Conservation (phyloP, 2,888 invertebrate species). For the Zaprionus lineosus region DNA sequence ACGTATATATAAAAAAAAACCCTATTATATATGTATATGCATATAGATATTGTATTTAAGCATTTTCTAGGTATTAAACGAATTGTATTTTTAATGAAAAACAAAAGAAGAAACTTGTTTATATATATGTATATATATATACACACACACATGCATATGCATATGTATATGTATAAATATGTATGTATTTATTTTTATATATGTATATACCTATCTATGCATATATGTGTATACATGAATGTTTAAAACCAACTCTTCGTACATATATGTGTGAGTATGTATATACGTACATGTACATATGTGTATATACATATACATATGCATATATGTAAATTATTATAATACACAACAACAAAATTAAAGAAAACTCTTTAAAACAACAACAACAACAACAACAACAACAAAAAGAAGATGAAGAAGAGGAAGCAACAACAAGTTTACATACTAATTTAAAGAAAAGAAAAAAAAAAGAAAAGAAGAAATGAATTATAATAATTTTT, state of each 20-base stretch:
- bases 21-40: conserved; percentile 51
- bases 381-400: conserved; percentile 25
- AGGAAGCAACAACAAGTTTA: neutral
- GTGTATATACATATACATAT: neutral
- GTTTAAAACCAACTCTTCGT: conserved; percentile 18
- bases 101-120: conserved; percentile 40
- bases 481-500: conserved; percentile 38
- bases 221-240: conserved; percentile 17
- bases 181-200: conserved; percentile 16
- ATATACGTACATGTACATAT: conserved; percentile 6
- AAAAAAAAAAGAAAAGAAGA: conserved; percentile 22
- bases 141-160: conserved; percentile 11
- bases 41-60: conserved; percentile 71
- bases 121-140: conserved; percentile 28
- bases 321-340: neutral
- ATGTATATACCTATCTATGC: conserved; percentile 11
- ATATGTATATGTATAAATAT: conserved; percentile 5
- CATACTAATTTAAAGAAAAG: conserved; percentile 23
- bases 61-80: conserved; percentile 73
- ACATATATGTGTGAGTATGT: conserved; percentile 20
- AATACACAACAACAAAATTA: no score
- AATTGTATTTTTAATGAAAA: conserved; percentile 69
- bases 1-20: conserved; percentile 46
- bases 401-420: conserved; percentile 8
- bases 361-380: no score